Base-by-base conservation (phyloP, 2,888 invertebrate species). In the Bhutanitis thaidina region DNA sequence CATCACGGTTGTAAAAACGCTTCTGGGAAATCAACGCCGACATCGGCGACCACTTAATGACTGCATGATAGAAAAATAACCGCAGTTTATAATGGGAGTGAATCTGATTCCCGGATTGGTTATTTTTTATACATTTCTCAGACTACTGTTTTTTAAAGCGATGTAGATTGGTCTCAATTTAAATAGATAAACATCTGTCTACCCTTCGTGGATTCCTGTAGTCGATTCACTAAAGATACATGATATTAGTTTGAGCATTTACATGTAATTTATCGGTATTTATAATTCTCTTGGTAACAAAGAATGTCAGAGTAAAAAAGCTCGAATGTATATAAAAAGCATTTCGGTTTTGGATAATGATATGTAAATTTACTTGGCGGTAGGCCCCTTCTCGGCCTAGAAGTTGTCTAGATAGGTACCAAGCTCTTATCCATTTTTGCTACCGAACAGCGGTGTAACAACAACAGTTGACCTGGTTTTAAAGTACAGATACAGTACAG, bases 11-110 rank as follows among this genome's bases (percentile, higher is more conserved):
- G 30, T 30, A 46, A 46, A 38, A 52, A 49, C 7, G 15, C 27
- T 57, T 59, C 57, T 44, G n/a, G 37, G 58, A 58, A 58, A 51
- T 40, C 47, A 37, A 4, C 35, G 13, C 13, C 20, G 39, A 39
- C 52, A 41, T 46, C 32, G 46, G n/a, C 52, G 55, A 52, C 49
- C 50, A 44, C 37, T 35, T 63, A 60, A 61, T 60, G 57, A 43
- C 38, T 27, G 20, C 43, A 29, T 59, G 59, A 60, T 63, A 57
- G 60, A 59, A 59, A 59, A 60, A 57, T 61, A 55, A 63, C 60
- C 61, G 34, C 59, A 59, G 41, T 49, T 53, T 53, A 58, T 61
- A 49, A 58, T 36, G 16, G 54, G 10, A 39, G 38, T 43, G 14
- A 41, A 14, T 50, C 53, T 35, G 43, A 52, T 47, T 50, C 48